Percentiles rank a stretch among this genome's conserved stretches.
These are phyloP conservation scores for Sebastes steindachneri DNA, from an alignment of 2,797 vertebrate species.

Conservation along the genomic window DNA sequence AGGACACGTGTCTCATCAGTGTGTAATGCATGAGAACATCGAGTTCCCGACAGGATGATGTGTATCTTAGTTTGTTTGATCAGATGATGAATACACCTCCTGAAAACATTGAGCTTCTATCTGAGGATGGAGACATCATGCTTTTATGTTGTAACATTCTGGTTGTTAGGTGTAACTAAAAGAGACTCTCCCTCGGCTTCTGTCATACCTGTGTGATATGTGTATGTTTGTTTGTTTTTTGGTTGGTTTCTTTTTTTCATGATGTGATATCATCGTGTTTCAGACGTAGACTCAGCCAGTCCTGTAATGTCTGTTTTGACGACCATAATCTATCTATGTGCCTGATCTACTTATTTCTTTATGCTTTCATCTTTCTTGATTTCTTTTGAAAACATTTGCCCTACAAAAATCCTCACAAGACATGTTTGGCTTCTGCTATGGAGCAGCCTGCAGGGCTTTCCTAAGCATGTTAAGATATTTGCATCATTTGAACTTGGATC, in stretches of 20 bases:
- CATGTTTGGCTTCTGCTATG: background rate
- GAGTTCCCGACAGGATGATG: slow-evolving; percentile 1
- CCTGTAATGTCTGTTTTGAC: background rate
- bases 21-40: background rate
- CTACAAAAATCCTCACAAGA: background rate
- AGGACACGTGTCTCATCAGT: background rate
- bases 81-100: background rate
- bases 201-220: background rate
- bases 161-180: slow-evolving; percentile 4
- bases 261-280: background rate
- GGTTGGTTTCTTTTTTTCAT: background rate
- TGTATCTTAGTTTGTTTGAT: background rate
- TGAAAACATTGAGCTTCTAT: background rate
- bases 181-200: background rate
- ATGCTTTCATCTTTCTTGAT: background rate
- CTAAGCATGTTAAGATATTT: background rate
- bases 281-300: no score
- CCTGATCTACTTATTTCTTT: background rate
- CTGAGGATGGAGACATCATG: background rate
- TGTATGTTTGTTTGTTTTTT: background rate
- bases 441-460: background rate
- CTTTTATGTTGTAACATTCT: background rate
- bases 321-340: background rate
- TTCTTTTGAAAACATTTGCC: background rate
- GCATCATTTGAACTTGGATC: background rate